These are phyloP conservation scores for Meteorus cinctellus DNA, from an alignment of 2,888 invertebrate species.

Conservation along the genomic window DNA sequence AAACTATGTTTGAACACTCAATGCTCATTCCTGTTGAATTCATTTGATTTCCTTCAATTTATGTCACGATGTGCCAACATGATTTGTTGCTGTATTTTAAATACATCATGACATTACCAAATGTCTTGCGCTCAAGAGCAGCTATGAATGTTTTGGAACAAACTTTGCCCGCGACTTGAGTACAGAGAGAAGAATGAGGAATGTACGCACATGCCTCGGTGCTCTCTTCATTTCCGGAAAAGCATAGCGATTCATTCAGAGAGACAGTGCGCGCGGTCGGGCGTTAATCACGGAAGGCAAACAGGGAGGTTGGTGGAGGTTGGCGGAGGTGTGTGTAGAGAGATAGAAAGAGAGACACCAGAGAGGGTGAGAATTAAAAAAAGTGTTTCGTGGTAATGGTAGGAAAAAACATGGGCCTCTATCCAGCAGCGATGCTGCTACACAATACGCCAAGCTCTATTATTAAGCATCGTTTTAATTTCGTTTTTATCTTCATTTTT, in stretches of 20 bases:
- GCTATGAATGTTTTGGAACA: slow-evolving; percentile 9
- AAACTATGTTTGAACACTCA: no score
- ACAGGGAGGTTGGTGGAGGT: slow-evolving; percentile 18
- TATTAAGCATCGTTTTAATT: slow-evolving; percentile 45
- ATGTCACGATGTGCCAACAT: no score
- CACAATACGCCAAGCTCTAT: slow-evolving; percentile 31
- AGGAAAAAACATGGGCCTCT: slow-evolving; percentile 28
- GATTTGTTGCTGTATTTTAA: background rate
- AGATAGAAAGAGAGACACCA: slow-evolving; percentile 12
- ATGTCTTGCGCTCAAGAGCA: background rate
- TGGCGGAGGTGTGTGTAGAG: slow-evolving; percentile 13
- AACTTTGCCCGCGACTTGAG: slow-evolving; percentile 11
- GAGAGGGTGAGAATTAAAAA: slow-evolving; percentile 13
- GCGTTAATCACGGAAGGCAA: slow-evolving; percentile 46
- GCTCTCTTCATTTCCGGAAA: slow-evolving; percentile 45
- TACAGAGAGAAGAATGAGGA: slow-evolving; percentile 13
- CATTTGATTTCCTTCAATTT: no score
- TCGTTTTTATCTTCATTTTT: slow-evolving; percentile 23
- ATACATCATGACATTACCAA: background rate
- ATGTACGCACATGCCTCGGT: slow-evolving; percentile 31
- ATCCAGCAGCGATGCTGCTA: slow-evolving; percentile 22
- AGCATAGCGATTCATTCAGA: slow-evolving; percentile 42
- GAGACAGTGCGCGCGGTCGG: slow-evolving; percentile 40
- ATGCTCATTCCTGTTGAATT: no score
- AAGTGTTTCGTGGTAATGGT: slow-evolving; percentile 31